Evolutionary conservation across 2,797 vertebrate species (phyloP), one percentile per base, ranked within the genome.

Genomic region (Fringilla coelebs): DNA sequence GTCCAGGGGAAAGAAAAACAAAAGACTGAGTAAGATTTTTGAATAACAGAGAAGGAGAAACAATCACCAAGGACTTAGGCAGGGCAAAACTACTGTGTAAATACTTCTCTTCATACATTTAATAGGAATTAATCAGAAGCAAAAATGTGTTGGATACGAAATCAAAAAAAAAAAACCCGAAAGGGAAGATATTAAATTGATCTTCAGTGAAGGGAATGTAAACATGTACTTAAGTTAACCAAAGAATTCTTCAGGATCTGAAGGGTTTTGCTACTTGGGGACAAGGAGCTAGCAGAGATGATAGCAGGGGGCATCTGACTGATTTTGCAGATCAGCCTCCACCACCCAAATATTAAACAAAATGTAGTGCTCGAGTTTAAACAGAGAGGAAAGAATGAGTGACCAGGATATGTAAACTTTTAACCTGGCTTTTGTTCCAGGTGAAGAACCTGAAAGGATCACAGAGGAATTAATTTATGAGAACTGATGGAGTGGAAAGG

Each of bases 341-440:
- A 34, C 61, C 70, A 73, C 36, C 28, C 40, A 72, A 72, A 74
- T 8, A 20, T 71, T 86, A 70, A 73, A 83, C 36, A 90, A 83
- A 93, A 84, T 15, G 29, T 61, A 65, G 31, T 3, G 38, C 57
- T 93, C 0, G 1, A 43, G 49, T 90, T 94, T 76, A 90, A 85
- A 70, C 29, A 90, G 66, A 36, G 34, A 72, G 31, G 75, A 46
- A 73, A 46, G 43, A 55, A 88, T 49, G 63, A 94, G 72, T 93
- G 92, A 93, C 85, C 11, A 0, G 79, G 81, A 92, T 79, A 89
- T 16, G 71, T 77, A 95, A 92, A 94, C 94, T 97, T 94, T 93
- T 96, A 96, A 94, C 91, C 76, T 72, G 75, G 72, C 58, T 91
- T 94, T 94, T 94, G 83, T 92, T 96, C 77, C 88, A 95, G 91